Evolutionary conservation across 1,140 invertebrate species (phyloP), one percentile per base, ranked within the genome.

Genomic region (Dendroctonus ponderosae): DNA sequence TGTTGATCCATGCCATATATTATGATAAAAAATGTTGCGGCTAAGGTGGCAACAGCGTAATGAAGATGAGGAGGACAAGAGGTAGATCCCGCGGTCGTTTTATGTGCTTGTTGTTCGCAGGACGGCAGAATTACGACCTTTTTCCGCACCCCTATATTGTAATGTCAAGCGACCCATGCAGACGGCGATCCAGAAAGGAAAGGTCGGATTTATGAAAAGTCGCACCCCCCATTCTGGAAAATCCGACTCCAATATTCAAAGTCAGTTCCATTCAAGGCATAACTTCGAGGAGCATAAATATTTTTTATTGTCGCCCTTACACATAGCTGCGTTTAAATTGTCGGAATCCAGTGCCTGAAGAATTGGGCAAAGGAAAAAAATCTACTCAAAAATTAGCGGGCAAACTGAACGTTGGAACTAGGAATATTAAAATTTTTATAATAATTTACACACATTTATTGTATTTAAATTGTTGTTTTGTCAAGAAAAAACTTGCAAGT

Each of bases 91-190:
- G 64, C 44, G 64, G 64, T 66, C 60, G 49, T 43, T 62, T 67
- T 62, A 62, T 67, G 66, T 56, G 58, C 57, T 62, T 67, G 66
- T 67, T 67, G 66, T 67, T 67, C 43, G 48, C 50, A 41, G 59
- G 58, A 58, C 57, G 59, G 49, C 59, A 62, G 59, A 67, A 67
- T 67, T 67, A 67, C 66, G 66, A 62, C 50, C 60, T 62, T 67
- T 66, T 66, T 66, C 64, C 64, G 64, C 64, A 66, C 64, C 64
- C 64, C 53, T 66, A 66, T 66, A 66, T 57, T 66, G 57, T 66
- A 66, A 60, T 66, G 64, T 66, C 64, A 48, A 56, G 46, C 64
- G 64, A 66, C 64, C 64, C 64, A 48, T 56, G 64, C 57, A 48
- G 56, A 56, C 44, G 44, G 39, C 39, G 9, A 53, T 52, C 49